Evolutionary conservation across 64 coral and sea anemone genomes (phyloP), one percentile per base, ranked within the genome.

Genomic region (Montipora cactus): DNA sequence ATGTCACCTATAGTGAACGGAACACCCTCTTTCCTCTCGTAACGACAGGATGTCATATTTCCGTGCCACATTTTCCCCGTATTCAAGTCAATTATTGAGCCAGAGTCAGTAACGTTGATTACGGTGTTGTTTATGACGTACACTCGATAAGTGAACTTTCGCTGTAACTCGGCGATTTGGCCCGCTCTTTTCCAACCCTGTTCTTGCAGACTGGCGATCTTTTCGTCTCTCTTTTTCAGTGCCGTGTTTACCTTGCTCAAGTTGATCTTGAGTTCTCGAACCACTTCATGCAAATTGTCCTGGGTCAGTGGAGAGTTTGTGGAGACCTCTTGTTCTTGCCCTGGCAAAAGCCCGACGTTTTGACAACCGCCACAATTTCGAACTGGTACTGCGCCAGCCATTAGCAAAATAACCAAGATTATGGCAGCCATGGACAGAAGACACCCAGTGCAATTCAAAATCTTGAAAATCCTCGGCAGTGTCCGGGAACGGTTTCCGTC

Each of bases 1-100:
- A 59, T 9, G 2, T 25, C 20, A 2, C 12, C 58, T 7, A 74
- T 52, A 16, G 82, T 78, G 61, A 87, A 93, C 7, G 21, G 14
- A 22, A 44, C 46, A n/a, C 61, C n/a, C 48, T 79, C 61, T 12
- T 44, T 46, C 5, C 23, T 57, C 47, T 20, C n/a, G 11, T 93
- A 93, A 11, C 37, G 74, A 81, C 92, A 93, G 3, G 46, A n/a
- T 18, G 92, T 70, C 46, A 93, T 57, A 47, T 93, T 93, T 7
- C 59, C 92, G 12, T 20, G 12, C 22, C 87, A 50, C 9, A n/a
- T 44, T 15, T 89, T 19, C n/a, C 91, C 91, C 1, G 20, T 76
- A 9, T 79, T n/a, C 0, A 12, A 4, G 3, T 59, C 82, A 70
- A 49, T 50, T 7, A 51, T 44, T 16, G 49, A 48, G 11, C 90